Evolutionary conservation across 2,113 vertebrate genomes (phyloP), one percentile per base, ranked within the genome.

Genomic region (zebrafish (Danio rerio)): DNA sequence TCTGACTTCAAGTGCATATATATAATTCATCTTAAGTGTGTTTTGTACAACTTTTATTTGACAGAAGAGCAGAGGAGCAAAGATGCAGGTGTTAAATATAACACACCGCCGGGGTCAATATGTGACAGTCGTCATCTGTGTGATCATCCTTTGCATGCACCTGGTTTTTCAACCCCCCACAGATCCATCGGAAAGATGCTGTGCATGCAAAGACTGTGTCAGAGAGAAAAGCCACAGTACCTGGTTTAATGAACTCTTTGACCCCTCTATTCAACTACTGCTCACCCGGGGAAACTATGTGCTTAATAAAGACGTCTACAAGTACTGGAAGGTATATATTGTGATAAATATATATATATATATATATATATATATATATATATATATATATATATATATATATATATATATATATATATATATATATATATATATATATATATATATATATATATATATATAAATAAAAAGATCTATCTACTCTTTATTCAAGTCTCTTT

Each of bases 241-340:
- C 4, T 81, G 83, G 78, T 84, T 84, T 62, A 75, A 11, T 9
- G 63, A 77, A 50, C 83, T 20, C 72, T 81, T 55, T 43, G 18
- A 80, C 53, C 49, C n/a, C 55, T 43, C 56, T 18, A 42, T 81
- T n/a, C 78, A 63, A 53, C 58, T 5, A 62, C 4, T 84, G 66
- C n/a, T 81, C 47, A 76, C 13, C 31, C 42, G 56, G 31, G 6
- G 47, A 73, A 84, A 84, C 56, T 53, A 80, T 7, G 4, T 62
- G 5, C 45, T 84, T n/a, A 84, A 47, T 16, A 3, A 5, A 9
- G 6, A 62, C 40, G 42, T 68, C 13, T 5, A n/a, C 3, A 56
- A 40, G 7, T 84, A 74, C 55, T 84, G 83, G 83, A 58, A 21
- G 71, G n/a, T n/a, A n/a, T n/a, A n/a, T n/a, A n/a, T n/a, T n/a